Evolutionary conservation across 2,797 vertebrate species (phyloP), one percentile per base, ranked within the genome.

Genomic region (Danio tinwini): DNA sequence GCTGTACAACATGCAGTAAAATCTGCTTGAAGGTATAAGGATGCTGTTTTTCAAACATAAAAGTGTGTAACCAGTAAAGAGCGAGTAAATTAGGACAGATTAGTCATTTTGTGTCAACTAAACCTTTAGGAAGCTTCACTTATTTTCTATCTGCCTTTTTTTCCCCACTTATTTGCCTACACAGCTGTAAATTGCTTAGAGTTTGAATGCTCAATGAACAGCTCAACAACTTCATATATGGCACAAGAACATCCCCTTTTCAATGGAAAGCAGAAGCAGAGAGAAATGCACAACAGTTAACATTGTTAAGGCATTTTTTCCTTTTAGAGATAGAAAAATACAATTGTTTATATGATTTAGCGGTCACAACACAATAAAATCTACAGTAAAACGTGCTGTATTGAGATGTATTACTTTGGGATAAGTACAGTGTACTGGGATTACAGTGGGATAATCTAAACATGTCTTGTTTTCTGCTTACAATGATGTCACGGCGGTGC

Each of bases 241-340:
- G 61, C 37, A 45, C 39, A 21, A 19, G 5, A 65, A 65, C 39
- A 29, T 45, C 62, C 4, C 2, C 9, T 55, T 56, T 65, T 53
- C 8, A n/a, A 76, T 45, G 9, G 5, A n/a, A 76, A 76, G 14
- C 49, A 76, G 39, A 75, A 56, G 52, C 73, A 12, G 16, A 12
- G 5, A 56, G 7, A 71, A 45, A 44, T 37, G 37, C 49, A 13
- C 10, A 13, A 67, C 10, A 52, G 0, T 67, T 12, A 16, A 45
- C 19, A 29, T 44, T 7, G 49, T 14, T n/a, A 49, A 29, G 29
- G 21, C 17, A 4, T 44, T 37, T 67, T n/a, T 45, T 6, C 10
- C 29, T 17, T 56, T 5, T 55, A 14, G 17, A 65, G 39, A 44
- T 17, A 29, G 55, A 71, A 0, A 14, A 29, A 29, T 29, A 29